Percentiles rank a stretch among this genome's conserved stretches.
phyloP scores from a whole-genome alignment of 2,113 vertebrate genomes.

The Chaetops frenatus region DNA sequence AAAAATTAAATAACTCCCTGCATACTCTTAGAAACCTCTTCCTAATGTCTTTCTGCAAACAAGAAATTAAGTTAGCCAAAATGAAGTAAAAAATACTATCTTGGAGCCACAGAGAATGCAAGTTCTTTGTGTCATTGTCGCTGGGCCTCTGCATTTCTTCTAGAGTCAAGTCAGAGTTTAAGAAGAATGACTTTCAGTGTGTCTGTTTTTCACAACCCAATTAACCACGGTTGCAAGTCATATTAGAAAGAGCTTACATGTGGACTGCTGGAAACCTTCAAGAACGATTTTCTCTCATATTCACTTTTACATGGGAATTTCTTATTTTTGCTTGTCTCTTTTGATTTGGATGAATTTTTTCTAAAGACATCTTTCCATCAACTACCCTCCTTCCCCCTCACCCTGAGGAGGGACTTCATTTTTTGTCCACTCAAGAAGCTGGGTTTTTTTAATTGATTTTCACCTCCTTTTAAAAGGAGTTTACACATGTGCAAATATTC shows the following conservation, averaged over 20 bases:
- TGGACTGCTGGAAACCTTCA: neutral
- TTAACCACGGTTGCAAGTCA: neutral
- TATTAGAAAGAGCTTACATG: neutral
- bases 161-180: neutral
- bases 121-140: neutral
- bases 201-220: neutral
- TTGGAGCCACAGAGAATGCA: neutral
- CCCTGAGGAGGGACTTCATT: neutral
- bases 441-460: neutral
- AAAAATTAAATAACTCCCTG: neutral
- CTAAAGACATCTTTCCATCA: neutral
- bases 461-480: neutral
- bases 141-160: neutral
- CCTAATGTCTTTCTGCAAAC: neutral
- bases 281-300: neutral
- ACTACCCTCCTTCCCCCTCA: too few species aligned
- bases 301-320: neutral
- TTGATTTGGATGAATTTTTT: neutral
- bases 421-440: neutral
- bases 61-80: neutral
- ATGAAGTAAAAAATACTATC: neutral
- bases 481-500: neutral
- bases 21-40: neutral
- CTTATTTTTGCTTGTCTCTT: neutral
- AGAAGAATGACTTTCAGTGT: neutral